Evolutionary conservation across 1,140 invertebrate species (phyloP), one percentile per base, ranked within the genome.

Genomic region (Drosophila nikananu): DNA sequence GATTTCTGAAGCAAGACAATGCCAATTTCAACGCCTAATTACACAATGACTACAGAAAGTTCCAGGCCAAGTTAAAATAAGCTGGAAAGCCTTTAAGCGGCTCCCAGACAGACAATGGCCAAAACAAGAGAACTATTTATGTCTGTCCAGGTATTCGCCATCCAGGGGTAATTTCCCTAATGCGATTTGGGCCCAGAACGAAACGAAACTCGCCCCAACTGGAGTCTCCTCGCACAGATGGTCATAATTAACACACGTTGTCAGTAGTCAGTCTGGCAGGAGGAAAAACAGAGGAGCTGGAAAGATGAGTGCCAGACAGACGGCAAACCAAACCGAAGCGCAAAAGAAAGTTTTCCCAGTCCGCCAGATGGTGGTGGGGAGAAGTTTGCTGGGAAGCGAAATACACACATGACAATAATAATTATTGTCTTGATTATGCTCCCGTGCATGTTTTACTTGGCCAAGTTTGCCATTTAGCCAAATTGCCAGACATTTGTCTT

Each of bases 371-470:
- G n/a, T 57, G 39, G 54, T 59, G 49, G 35, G 42, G 17, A 42
- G 70, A 65, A 80, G 44, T 58, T 75, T 62, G 19, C 37, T 37
- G 46, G n/a, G 64, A 42, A 41, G 61, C 65, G 61, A 84, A 86
- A 86, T 86, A 86, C 82, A 89, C 86, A 86, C 86, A 90, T 90
- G 86, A 90, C 86, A 90, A 90, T 90, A 90, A 89, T 89, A 84
- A 89, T 90, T 90, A 90, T 90, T 90, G 86, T 90, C 86, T 86
- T 90, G 83, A 90, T 90, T 90, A 86, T 90, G 86, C 86, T 90
- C 86, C 75, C 78, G 81, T 86, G 86, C 79, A 82, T 90, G 86
- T 82, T 90, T 90, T 90, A 82, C 81, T 90, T 80, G 78, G 78
- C 71, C 72, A 74, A 77, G 83, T 90, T 77, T 86, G 86, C 82